Conservation (phyloP, 53 echinoderm and acorn worm genomes). For the Echinarachnius parma region DNA sequence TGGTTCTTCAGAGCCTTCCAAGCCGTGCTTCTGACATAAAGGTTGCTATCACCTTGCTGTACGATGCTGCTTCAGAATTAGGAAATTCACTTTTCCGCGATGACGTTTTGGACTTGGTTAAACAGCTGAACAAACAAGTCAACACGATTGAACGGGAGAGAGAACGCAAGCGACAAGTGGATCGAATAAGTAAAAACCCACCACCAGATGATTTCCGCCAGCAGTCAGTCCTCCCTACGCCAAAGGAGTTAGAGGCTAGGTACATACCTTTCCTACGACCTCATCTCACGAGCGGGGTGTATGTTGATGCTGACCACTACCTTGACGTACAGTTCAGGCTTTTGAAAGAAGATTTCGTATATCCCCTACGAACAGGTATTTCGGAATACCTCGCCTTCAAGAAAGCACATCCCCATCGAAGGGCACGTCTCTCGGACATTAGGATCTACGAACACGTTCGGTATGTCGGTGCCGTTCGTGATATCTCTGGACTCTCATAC, state of each 20-base stretch:
- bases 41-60: not conserved
- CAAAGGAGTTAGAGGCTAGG: slow-evolving; percentile 43
- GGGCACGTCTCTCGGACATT: slow-evolving; percentile 44
- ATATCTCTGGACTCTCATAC: slow-evolving; percentile 38
- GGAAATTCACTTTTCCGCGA: not conserved
- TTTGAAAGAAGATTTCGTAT: slow-evolving; percentile 81
- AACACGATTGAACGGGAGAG: not conserved
- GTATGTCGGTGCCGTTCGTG: not conserved
- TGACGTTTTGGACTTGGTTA: not conserved
- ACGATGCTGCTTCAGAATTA: not conserved
- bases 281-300: slow-evolving; percentile 65
- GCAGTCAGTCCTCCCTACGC: slow-evolving; percentile 56
- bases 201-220: slow-evolving; percentile 82
- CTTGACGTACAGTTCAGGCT: slow-evolving; percentile 88
- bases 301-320: slow-evolving; percentile 68
- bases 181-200: slow-evolving; percentile 19
- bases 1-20: not conserved
- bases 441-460: slow-evolving; percentile 64
- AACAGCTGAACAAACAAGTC: not conserved
- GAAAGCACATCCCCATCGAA: slow-evolving; percentile 2
- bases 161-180: slow-evolving; percentile 3
- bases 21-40: not conserved
- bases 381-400: slow-evolving; percentile 54
- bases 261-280: slow-evolving; percentile 62
- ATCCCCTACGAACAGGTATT: slow-evolving; percentile 75